Evolutionary conservation across 2,797 vertebrate genomes (phyloP), one percentile per base, ranked within the genome.

Genomic region (Hipposideros larvatus): DNA sequence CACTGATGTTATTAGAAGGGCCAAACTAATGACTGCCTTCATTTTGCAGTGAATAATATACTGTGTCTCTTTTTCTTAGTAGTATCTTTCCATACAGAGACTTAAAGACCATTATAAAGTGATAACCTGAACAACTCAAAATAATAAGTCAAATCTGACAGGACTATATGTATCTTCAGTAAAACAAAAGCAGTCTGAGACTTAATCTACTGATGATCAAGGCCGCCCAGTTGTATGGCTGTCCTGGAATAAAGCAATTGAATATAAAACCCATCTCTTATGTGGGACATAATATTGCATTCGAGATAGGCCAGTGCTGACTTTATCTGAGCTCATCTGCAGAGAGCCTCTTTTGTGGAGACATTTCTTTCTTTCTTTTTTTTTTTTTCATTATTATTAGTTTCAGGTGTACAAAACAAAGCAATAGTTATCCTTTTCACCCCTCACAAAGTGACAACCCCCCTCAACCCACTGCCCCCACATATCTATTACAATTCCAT

Each of bases 201-300:
- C 46, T 98, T 96, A 87, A 85, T 97, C 97, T 96, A 77, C 74
- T 96, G 93, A 96, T 94, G 94, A 97, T 83, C 79, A 92, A 37
- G 18, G 63, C 70, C 87, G 3, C 57, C 87, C 51, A 41, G 43
- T 95, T 88, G 75, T 87, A 88, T 93, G 66, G 48, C 55, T 96
- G 26, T 53, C 75, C 74, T 97, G 80, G n/a, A 96, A 97, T 94
- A 87, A 91, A 92, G 37, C 51, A 37, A 68, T 34, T 92, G 94
- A 83, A 90, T n/a, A 1, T 85, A 73, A 97, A 94, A 91, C 31
- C 31, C 57, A 66, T 85, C 16, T 82, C 11, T 96, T 96, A 91
- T 95, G 21, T 80, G 37, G 71, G 92, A 90, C 85, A 80, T 68
- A 71, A 37, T 28, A 21, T 70, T 73, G 10, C 57, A 53, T 89